Conservation (phyloP, 2,113 vertebrate genomes). For the Rhinopomastus cyanomelas region DNA sequence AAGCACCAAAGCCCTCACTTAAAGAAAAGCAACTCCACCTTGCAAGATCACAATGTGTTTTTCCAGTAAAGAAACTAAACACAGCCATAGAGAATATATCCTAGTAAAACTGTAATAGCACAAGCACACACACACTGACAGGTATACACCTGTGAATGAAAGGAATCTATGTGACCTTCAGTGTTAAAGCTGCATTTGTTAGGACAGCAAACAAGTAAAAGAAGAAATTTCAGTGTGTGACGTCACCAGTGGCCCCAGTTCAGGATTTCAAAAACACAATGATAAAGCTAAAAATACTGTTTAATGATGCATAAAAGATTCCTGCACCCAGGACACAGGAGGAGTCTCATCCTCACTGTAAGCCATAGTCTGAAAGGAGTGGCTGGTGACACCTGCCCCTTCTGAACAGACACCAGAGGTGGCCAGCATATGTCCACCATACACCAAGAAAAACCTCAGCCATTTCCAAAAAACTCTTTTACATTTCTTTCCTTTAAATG, state of each 20-base stretch:
- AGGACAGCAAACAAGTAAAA: background rate
- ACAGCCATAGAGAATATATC: background rate
- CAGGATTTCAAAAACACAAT: background rate
- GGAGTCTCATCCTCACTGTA: fast-evolving
- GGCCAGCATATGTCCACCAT: background rate
- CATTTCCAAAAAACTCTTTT: background rate
- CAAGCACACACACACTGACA: too few relatives aligned
- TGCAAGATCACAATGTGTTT: background rate
- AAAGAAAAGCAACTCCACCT: background rate
- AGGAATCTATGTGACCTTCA: background rate
- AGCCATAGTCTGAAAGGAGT: background rate
- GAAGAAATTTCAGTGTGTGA: background rate
- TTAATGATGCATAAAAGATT: background rate
- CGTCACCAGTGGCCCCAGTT: background rate
- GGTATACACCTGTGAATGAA: background rate
- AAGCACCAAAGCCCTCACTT: background rate
- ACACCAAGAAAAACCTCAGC: background rate
- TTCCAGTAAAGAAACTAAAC: background rate
- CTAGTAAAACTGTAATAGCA: background rate
- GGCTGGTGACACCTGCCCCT: background rate
- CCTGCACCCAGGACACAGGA: too few relatives aligned
- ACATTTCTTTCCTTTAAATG: background rate
- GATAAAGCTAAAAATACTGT: background rate
- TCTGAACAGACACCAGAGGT: background rate
- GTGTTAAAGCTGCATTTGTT: background rate